Evolutionary conservation across 2,113 vertebrate genomes (phyloP), one percentile per base, ranked within the genome.

Genomic region (Chaenogobius annularis): DNA sequence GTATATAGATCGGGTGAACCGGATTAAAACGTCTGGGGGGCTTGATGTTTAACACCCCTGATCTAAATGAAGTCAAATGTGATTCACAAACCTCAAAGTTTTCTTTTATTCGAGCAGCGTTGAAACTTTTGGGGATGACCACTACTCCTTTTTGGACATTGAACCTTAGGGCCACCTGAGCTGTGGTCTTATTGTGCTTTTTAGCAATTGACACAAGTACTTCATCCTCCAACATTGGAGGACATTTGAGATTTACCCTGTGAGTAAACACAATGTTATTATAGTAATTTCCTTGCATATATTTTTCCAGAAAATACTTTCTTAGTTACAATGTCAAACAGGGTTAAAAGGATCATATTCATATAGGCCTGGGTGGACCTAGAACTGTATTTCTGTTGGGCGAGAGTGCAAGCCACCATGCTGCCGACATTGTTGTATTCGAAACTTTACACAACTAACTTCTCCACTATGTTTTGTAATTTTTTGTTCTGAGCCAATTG

Each of bases 51-150:
- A 31, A 31, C 26, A 31, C 26, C 26, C 26, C 26, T 31, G 26
- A 31, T 31, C 4, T 31, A 31, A 31, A 31, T 31, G 26, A 31
- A 4, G 26, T 20, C 7, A 54, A 54, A 37, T 62, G 35, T 62
- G 59, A 62, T 10, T 0, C 68, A 73, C 79, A 10, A 83, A 97
- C 97, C 93, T 98, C 92, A 76, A 98, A 96, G 87, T 99, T 99
- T 75, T 95, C 92, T 83, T 85, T 93, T 66, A 98, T 95, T 43
- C 92, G 95, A 43, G 84, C 74, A 6, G 88, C 77, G 61, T 74
- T 94, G 87, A 96, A 97, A 73, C 96, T 99, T 87, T 98, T 99
- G 0, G 97, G 97, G 82, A 99, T 98, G 82, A 98, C 96, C 23
- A 93, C 95, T 3, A 98, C 93, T 2, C 95, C 95, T 82, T 95